phyloP scores from a whole-genome alignment of 2,797 vertebrate species.

The Semotilus atromaculatus region DNA sequence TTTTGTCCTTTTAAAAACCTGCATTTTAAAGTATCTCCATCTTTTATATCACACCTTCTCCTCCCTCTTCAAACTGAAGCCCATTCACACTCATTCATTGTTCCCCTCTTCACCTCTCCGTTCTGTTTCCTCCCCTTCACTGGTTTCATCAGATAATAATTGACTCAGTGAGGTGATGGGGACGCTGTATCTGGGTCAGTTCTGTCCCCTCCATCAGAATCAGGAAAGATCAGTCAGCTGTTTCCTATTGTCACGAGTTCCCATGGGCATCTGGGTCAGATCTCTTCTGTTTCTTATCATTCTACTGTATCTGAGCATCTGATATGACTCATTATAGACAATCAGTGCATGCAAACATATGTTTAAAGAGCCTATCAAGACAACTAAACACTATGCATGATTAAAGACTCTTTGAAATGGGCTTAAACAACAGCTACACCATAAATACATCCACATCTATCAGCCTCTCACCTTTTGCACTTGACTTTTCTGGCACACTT shows the following conservation, averaged over 20 bases:
- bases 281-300: conserved; percentile 31
- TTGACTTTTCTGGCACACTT: conserved; percentile 11
- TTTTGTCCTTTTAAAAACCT: not conserved
- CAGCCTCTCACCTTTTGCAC: conserved; percentile 13
- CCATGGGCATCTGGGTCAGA: conserved; percentile 61
- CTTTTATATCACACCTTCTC: not conserved
- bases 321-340: conserved; percentile 35
- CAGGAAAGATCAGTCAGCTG: conserved; percentile 71
- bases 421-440: not conserved
- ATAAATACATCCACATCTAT: conserved; percentile 7
- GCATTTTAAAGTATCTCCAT: not conserved
- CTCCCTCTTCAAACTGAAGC: conserved; percentile 36
- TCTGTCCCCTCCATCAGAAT: conserved; percentile 59
- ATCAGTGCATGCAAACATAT: conserved; percentile 26
- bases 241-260: conserved; percentile 71
- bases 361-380: conserved; percentile 17
- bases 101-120: conserved; percentile 12
- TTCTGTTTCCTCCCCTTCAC: conserved; percentile 8
- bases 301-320: conserved; percentile 38
- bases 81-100: conserved; percentile 7
- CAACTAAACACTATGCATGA: conserved; percentile 22
- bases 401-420: conserved; percentile 28
- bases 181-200: conserved; percentile 76
- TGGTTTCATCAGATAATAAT: conserved; percentile 54
- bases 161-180: conserved; percentile 66